Evolutionary conservation across 2,113 vertebrate species (phyloP).

Genomic region (Mesocricetus auratus): DNA sequence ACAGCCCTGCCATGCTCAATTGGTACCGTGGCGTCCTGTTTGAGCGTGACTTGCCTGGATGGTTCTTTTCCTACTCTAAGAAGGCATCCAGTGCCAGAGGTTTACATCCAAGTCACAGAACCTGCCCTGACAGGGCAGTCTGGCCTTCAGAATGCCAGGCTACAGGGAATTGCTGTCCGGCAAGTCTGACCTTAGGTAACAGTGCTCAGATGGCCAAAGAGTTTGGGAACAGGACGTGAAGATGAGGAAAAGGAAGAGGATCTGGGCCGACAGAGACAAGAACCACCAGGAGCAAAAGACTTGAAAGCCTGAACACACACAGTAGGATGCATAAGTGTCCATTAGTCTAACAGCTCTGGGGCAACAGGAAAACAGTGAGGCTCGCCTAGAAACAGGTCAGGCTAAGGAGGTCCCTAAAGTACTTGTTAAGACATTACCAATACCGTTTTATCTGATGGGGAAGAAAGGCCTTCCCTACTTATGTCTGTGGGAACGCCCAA

Average conservation of each 20-base stretch:
- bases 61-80: neutral
- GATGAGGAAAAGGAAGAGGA: too few species aligned
- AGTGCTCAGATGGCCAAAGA: neutral
- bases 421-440: neutral
- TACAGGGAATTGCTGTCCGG: neutral
- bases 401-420: neutral
- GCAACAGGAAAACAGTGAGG: too few species aligned
- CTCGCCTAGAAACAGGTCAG: neutral
- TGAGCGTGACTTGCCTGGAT: neutral
- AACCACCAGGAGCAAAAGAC: neutral
- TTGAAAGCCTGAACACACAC: accelerated
- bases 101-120: neutral
- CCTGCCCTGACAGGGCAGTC: neutral
- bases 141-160: neutral
- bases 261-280: neutral
- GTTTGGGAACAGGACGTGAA: neutral
- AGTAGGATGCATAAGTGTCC: accelerated
- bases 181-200: neutral
- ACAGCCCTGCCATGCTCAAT: neutral
- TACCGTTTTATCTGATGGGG: neutral
- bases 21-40: neutral
- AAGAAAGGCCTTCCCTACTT: neutral
- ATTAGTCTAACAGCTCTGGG: neutral
- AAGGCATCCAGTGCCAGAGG: neutral
- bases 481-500: neutral